Percentiles rank a stretch among this genome's conserved stretches.
Conservation (phyloP, 2,113 vertebrate genomes). For the Triplophysa rosa region DNA sequence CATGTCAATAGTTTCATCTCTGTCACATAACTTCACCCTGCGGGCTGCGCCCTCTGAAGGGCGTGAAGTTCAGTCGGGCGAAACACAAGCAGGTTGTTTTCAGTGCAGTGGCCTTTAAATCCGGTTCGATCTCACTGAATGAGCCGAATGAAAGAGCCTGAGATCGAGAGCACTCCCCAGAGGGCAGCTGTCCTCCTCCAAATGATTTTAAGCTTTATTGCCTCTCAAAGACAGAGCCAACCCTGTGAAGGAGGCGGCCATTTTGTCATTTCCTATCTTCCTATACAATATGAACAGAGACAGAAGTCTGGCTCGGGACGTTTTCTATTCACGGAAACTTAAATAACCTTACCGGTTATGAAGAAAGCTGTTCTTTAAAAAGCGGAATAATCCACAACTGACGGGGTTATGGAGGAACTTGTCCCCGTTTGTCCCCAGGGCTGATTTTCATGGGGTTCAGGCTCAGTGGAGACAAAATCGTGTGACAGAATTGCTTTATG, state of each 20-base stretch:
- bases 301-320: conserved; percentile 14
- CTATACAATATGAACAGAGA: conserved; percentile 28
- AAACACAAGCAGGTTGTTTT: not conserved
- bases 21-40: not conserved
- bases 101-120: conserved; percentile 24
- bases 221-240: conserved; percentile 23
- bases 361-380: conserved; percentile 35
- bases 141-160: not conserved
- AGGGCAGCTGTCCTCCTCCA: conserved; percentile 27
- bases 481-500: not conserved
- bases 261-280: conserved; percentile 33
- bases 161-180: not conserved
- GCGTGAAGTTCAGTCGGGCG: not conserved
- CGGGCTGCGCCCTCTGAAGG: conserved; percentile 1
- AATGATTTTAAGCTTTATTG: conserved; percentile 50
- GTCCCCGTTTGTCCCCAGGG: not conserved
- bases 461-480: conserved; percentile 32
- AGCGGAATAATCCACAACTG: conserved; percentile 40
- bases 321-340: conserved; percentile 40
- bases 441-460: not conserved
- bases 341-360: conserved; percentile 43
- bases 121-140: conserved; percentile 18
- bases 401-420: conserved; percentile 25
- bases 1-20: not conserved
- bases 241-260: conserved; percentile 1